phyloP scores from a whole-genome alignment of 2,113 vertebrate genomes.

The Indicator maculatus region DNA sequence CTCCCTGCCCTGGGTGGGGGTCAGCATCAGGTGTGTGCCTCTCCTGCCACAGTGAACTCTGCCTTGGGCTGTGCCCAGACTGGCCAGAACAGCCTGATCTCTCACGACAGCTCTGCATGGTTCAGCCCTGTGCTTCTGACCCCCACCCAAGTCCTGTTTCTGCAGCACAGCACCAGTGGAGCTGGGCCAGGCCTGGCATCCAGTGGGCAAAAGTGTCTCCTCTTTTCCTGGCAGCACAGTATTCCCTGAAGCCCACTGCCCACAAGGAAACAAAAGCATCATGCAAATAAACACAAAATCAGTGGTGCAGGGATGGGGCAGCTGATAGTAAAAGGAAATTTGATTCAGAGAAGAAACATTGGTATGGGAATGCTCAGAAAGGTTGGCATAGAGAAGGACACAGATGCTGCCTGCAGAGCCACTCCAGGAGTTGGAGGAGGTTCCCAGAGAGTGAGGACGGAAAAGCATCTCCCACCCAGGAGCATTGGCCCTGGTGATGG shows the following conservation, averaged over 20 bases:
- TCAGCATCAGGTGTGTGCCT: not conserved
- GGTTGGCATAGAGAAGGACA: not conserved
- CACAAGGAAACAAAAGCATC: not conserved
- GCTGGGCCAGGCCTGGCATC: not conserved
- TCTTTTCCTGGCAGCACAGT: not conserved
- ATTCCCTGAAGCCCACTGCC: not conserved
- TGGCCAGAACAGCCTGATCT: not conserved
- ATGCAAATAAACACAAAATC: not conserved
- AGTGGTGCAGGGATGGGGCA: not conserved
- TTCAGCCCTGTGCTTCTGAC: not conserved
- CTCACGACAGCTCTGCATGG: not conserved
- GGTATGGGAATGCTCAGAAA: not conserved
- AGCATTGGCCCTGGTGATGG: not conserved
- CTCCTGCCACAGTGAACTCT: accelerated
- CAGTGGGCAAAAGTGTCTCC: not conserved
- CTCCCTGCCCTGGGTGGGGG: not conserved
- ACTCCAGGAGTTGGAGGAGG: not conserved
- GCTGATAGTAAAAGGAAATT: not conserved
- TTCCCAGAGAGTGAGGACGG: not conserved
- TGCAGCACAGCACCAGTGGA: not conserved
- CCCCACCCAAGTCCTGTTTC: accelerated
- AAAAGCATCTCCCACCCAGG: not conserved
- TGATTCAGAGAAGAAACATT: not conserved
- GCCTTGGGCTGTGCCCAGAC: not conserved
- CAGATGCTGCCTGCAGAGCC: not conserved